phyloP scores from a whole-genome alignment of 2,797 vertebrate genomes.

The Sebastes trivittatus region DNA sequence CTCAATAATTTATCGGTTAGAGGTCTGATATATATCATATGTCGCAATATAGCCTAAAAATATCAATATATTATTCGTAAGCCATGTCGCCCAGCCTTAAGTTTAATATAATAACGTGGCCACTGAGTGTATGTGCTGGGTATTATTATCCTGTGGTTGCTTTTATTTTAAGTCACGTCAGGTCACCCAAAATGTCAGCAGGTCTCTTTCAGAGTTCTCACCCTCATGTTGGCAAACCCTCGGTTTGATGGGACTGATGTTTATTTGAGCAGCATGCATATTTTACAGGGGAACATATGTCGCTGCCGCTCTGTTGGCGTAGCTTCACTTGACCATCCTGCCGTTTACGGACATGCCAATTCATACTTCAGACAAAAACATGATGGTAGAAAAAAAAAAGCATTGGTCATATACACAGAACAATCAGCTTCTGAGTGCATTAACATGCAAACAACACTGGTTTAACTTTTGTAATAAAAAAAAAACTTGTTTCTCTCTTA shows the following conservation, averaged over 20 bases:
- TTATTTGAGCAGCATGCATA: conserved; percentile 66
- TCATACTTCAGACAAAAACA: conserved; percentile 49
- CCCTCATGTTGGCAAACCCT: not conserved
- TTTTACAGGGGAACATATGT: conserved; percentile 55
- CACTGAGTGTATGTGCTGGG: not conserved
- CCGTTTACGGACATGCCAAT: conserved; percentile 47
- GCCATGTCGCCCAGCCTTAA: no score
- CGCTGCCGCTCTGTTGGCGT: conserved; percentile 51
- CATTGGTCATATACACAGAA: not conserved
- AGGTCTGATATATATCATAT: no score
- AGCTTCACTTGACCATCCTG: conserved; percentile 52
- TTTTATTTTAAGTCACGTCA: not conserved
- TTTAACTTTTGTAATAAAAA: not conserved
- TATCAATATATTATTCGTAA: no score
- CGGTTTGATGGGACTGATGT: conserved; percentile 56
- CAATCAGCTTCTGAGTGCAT: not conserved
- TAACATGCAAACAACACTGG: not conserved
- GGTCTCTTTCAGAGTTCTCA: not conserved
- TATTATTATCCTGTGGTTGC: not conserved
- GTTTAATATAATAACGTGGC: no score
- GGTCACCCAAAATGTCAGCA: not conserved
- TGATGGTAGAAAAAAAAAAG: not conserved
- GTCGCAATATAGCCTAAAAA: no score
- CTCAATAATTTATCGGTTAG: no score
- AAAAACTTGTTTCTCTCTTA: not conserved